Evolutionary conservation across 64 coral and sea anemone genomes (phyloP), one percentile per base, ranked within the genome.

Genomic region (Pocillopora verrucosa): DNA sequence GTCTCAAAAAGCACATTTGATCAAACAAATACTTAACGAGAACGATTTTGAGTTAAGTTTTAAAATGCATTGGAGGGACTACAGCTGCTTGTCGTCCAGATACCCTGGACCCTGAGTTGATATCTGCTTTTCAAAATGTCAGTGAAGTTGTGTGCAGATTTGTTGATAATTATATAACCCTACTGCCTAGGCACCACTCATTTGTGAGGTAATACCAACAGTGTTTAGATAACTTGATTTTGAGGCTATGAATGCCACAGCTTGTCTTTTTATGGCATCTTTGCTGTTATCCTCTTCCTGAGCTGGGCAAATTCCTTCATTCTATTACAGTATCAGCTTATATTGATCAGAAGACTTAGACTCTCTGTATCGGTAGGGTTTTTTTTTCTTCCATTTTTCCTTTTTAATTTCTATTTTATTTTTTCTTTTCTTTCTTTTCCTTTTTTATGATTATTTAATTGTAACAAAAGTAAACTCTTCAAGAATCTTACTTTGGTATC

Each of bases 151-250:
- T 92, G 36, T 65, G 75, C 36, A 75, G 86, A 68, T 92, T 92
- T 92, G 84, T 87, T 79, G 80, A 87, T 72, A 87, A n/a, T n/a
- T n/a, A n/a, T n/a, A 76, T 69, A 92, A 92, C 63, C 83, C 90
- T 14, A 83, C 74, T 69, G 79, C 90, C 35, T 92, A 83, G 90
- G 90, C 90, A n/a, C 75, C 86, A 51, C 82, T 92, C 9, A 92
- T 92, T 78, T 92, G 90, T 58, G 37, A 92, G 90, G 90, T 92
- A 92, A n/a, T n/a, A n/a, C n/a, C n/a, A n/a, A n/a, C n/a, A 88
- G 80, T 65, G 41, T 86, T 45, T 22, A 36, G 30, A n/a, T 88
- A 70, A 61, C 15, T 56, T 19, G 30, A 56, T 56, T 36, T 24
- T 0, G 12, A 19, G 56, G 10, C 76, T 11, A n/a, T 26, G 12